Percentiles rank a stretch among this genome's conserved stretches.
These are phyloP conservation scores for Caenorhabditis brenneri DNA, from an alignment of 1,140 invertebrate genomes.

Conservation along the genomic window DNA sequence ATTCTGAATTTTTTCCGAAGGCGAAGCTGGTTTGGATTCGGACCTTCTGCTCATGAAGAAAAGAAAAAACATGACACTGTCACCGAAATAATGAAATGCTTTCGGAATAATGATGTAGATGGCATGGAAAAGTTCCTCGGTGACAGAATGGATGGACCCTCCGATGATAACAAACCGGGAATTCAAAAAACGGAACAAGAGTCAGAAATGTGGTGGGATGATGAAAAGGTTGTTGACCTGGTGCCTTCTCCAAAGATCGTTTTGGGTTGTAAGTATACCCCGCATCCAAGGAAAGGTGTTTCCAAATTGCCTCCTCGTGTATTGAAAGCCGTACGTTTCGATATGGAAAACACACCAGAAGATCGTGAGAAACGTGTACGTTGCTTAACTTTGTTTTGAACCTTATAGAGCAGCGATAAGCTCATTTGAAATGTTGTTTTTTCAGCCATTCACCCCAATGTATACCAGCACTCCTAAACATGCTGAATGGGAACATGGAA, in stretches of 20 bases:
- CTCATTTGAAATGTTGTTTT: no score
- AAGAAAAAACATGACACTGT: neutral
- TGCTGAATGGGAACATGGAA: neutral
- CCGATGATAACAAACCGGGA: neutral
- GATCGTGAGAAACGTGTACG: neutral
- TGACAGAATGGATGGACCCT: neutral
- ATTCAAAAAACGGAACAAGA: neutral
- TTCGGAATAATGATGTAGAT: neutral
- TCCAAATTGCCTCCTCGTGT: neutral
- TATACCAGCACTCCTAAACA: neutral
- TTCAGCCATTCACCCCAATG: neutral
- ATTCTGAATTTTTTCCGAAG: neutral
- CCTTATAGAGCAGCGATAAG: neutral
- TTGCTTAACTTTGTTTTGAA: no score
- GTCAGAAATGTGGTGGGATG: neutral
- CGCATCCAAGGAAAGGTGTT: neutral
- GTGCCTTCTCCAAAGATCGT: neutral
- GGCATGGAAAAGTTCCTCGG: neutral
- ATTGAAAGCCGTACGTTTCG: neutral
- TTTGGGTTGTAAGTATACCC: neutral
- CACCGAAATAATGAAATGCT: neutral
- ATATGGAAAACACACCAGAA: conserved; percentile 1
- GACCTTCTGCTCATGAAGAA: neutral
- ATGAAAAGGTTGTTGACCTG: neutral
- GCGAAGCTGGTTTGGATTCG: neutral